These are phyloP conservation scores for Anadara kagoshimensis DNA, from an alignment of 1,140 invertebrate genomes.

Conservation along the genomic window DNA sequence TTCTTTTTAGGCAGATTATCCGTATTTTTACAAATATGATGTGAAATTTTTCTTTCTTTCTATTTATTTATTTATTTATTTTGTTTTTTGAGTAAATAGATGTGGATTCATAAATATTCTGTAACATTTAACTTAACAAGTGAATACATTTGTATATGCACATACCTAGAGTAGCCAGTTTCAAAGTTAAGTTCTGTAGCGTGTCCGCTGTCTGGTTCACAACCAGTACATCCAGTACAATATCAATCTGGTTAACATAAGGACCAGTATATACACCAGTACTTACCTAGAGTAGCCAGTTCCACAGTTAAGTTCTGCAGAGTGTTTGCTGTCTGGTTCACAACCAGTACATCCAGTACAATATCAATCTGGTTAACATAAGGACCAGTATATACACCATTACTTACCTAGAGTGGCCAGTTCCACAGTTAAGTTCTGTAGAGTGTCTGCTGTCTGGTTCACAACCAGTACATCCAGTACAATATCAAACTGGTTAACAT, in stretches of 20 bases:
- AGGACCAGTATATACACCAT: too few species aligned
- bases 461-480: conserved; percentile 82
- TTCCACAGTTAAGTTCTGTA: conserved; percentile 98
- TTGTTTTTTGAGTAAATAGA: too few species aligned
- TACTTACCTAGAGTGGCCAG: conserved; percentile 89
- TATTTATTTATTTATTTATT: too few species aligned
- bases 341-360: conserved; percentile 79
- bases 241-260: conserved; percentile 96
- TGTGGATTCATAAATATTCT: too few species aligned
- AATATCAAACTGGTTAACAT: conserved; percentile 95
- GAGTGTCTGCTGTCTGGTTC: conserved; percentile 96
- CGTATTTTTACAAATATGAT: too few species aligned
- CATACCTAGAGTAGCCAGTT: conserved; percentile 72
- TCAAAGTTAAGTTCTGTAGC: conserved; percentile 97
- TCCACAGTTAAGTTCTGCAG: conserved; percentile 98
- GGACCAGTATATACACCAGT: conserved; percentile 95
- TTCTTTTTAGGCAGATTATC: too few species aligned
- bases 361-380: conserved; percentile 90
- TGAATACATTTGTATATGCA: too few species aligned
- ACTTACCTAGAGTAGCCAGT: conserved; percentile 90
- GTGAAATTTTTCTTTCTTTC: too few species aligned
- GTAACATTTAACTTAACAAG: too few species aligned
- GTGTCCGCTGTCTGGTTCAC: conserved; percentile 98
- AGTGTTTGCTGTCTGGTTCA: conserved; percentile 97
- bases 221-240: conserved; percentile 77